Percentiles rank a stretch among this genome's conserved stretches.
Conservation (phyloP, 35 echinoderm and acorn worm species). For the Hemicentrotus pulcherrimus region DNA sequence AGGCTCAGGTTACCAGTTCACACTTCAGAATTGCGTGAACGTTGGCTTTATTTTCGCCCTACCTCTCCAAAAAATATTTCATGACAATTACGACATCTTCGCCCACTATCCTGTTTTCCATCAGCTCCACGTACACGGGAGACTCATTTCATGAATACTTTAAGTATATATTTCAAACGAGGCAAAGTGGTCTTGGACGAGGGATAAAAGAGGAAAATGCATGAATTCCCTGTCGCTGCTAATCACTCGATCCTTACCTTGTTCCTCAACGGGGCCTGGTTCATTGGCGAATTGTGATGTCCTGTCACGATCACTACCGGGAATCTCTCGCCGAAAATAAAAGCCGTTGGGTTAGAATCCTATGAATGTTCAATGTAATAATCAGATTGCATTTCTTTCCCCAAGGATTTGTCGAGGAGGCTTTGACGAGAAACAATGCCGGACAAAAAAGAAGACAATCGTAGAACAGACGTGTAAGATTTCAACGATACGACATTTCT, state of each 20-base stretch:
- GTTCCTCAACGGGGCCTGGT: neutral
- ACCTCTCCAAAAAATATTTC: neutral
- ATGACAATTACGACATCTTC: neutral
- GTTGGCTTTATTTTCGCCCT: neutral
- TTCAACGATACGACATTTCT: neutral
- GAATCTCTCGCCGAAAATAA: neutral
- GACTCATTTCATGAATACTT: conserved; percentile 17
- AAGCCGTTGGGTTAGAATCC: conserved; percentile 8
- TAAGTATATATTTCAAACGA: conserved; percentile 27
- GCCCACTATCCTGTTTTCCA: neutral
- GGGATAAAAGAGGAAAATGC: neutral
- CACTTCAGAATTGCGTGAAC: neutral
- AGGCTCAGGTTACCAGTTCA: neutral
- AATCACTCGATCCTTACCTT: neutral
- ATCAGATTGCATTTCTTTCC: neutral
- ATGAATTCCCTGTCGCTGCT: conserved; percentile 18
- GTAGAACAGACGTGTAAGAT: neutral
- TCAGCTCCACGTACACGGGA: neutral
- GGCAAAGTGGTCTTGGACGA: neutral
- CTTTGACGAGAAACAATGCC: neutral
- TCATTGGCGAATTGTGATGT: neutral
- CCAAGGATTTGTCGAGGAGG: neutral
- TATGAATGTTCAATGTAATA: conserved; percentile 40
- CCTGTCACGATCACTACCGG: neutral
- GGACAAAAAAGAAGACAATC: neutral